Base-by-base conservation (phyloP, 2,888 invertebrate genomes). In the Rhagophthalmus giganteus region DNA sequence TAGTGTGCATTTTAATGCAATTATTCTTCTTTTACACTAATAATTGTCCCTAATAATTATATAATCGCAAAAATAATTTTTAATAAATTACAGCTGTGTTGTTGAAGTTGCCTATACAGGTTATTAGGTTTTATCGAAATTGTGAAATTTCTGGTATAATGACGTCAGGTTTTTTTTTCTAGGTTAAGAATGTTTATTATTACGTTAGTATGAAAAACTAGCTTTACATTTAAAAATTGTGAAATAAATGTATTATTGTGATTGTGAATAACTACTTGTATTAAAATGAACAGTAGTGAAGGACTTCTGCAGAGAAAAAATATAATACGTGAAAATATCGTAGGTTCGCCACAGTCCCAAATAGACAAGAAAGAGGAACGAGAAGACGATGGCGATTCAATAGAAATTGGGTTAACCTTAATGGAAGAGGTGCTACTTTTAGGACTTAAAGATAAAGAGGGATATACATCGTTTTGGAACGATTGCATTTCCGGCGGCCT, bases 391-490 rank as follows among this genome's bases (percentile, higher is more conserved):
- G 89, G 86, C 52, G 89, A 89, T 76, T 90, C 90, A 38, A 95
- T 97, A 79, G 95, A 95, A 79, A 95, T 97, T 37, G 83, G 97
- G 67, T 81, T 99, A 63, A 99, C 99, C 28, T 83, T 99, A 41
- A 99, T 99, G 98, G 99, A 99, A 81, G 98, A 99, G 80, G 96
- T 99, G 60, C 80, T 99, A 59, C 80, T 99, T 42, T 81, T 99
- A 68, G 99, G 99, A 37, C 81, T 99, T 63, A 99, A 99, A 81
- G 99, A 99, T 78, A 93, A 97, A 82, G 99, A 99, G 94, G 96
- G 96, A 59, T 97, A 97, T 80, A 97, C 96, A 72, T 99, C 98
- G 46, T 99, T 99, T 79, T 99, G 99, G 99, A 99, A 99, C 79
- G 99, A 99, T 78, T 98, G 97, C 79, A 98, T 99, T 83, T 98